A percentile compares a stretch with the other conserved stretches of the same genome.
phyloP scores from a whole-genome alignment of 2,888 invertebrate species.

The Oithona nana region DNA sequence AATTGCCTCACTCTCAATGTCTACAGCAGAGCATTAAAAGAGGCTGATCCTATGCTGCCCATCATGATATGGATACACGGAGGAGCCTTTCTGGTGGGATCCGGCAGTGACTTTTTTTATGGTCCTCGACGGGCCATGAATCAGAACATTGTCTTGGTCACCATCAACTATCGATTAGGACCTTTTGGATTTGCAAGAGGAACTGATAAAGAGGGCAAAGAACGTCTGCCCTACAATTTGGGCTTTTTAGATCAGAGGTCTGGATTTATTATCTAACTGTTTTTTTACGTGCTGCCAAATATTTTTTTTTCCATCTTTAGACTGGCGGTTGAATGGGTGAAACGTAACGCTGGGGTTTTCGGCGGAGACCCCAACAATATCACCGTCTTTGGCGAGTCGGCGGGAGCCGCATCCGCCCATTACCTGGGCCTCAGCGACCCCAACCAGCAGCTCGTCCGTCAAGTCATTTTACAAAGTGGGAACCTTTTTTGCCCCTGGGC shows the following conservation, averaged over 20 bases:
- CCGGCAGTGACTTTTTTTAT: neutral
- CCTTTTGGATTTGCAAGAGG: neutral
- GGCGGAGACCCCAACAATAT: slow-evolving; percentile 77
- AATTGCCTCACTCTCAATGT: neutral
- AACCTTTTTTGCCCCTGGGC: neutral
- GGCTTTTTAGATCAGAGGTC: neutral
- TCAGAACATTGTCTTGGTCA: neutral
- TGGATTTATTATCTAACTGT: no score
- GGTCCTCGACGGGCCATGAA: neutral
- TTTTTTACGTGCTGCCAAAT: no score
- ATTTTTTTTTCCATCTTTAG: no score
- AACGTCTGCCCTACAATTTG: neutral
- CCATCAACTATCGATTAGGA: slow-evolving; percentile 1
- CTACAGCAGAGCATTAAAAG: neutral
- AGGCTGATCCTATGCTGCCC: neutral
- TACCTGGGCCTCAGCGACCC: neutral
- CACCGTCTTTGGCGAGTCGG: slow-evolving; percentile 80
- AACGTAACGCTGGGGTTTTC: slow-evolving; percentile 64
- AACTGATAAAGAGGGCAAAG: neutral
- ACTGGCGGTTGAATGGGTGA: slow-evolving; percentile 73
- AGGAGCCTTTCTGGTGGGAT: neutral
- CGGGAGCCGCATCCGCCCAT: slow-evolving; percentile 49
- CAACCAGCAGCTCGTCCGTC: neutral
- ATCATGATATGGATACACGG: neutral
- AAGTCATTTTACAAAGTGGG: neutral